A percentile compares a stretch with the other conserved stretches of the same genome.
Evolutionary conservation across 2,797 vertebrate species (phyloP).

Genomic region (Sebastes goodei): DNA sequence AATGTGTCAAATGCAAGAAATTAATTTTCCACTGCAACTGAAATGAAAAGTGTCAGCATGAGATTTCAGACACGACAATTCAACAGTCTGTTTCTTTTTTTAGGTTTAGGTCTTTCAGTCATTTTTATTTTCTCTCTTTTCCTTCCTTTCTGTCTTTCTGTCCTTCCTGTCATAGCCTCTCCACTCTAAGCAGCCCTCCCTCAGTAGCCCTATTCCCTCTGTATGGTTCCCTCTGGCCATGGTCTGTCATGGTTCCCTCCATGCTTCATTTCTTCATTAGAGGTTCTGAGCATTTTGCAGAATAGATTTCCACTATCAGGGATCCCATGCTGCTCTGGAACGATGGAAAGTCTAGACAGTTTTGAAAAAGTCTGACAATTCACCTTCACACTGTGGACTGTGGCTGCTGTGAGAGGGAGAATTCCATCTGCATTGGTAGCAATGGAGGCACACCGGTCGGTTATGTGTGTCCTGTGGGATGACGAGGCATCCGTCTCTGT

Average conservation of each 20-base stretch:
- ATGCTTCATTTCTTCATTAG: constrained; percentile 75
- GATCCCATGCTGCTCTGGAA: constrained; percentile 53
- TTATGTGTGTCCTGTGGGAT: neutral
- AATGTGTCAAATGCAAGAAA: constrained; percentile 2
- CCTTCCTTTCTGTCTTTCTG: neutral
- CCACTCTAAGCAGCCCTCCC: neutral
- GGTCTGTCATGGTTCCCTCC: constrained; percentile 63
- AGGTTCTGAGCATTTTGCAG: constrained; percentile 57
- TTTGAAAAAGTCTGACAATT: constrained; percentile 46
- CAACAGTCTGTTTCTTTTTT: neutral
- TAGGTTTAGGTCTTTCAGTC: neutral
- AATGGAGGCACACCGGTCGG: neutral
- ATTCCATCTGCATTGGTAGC: neutral
- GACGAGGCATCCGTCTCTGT: neutral
- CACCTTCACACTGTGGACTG: constrained; percentile 52
- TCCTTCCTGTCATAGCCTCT: neutral
- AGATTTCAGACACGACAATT: neutral
- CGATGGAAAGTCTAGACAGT: constrained; percentile 62
- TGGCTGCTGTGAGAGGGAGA: constrained; percentile 10
- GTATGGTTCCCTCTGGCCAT: constrained; percentile 40
- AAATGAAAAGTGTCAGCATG: neutral
- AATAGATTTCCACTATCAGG: constrained; percentile 62
- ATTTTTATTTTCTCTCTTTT: neutral
- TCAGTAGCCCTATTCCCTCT: constrained; percentile 1
- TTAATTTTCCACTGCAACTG: neutral